phyloP scores from a whole-genome alignment of 2,113 vertebrate species.

The Ceyx margarethae region DNA sequence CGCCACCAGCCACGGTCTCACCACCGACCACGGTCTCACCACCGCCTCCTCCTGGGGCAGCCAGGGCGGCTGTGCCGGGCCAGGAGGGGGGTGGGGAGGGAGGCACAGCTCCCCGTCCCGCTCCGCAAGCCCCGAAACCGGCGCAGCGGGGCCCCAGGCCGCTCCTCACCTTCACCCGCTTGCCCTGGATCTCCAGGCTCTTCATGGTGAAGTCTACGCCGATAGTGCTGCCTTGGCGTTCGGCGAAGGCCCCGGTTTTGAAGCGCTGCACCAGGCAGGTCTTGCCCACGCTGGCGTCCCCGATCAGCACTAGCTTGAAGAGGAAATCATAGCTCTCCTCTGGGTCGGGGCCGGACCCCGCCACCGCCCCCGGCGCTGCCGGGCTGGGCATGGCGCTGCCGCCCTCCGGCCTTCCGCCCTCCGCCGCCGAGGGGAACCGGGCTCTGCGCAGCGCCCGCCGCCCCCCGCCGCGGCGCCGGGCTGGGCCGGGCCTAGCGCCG shows the following conservation, averaged over 20 bases:
- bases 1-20: not conserved
- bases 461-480: not conserved
- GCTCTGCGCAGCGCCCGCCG: not conserved
- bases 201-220: conserved; percentile 90
- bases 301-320: conserved; percentile 86
- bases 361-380: not conserved
- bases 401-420: not conserved
- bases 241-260: conserved; percentile 83
- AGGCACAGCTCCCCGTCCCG: not conserved
- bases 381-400: not conserved
- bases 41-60: not conserved
- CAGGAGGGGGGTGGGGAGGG: not conserved
- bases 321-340: conserved; percentile 85
- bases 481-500: not conserved
- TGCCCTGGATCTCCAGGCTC: conserved; percentile 85
- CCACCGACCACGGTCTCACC: not conserved
- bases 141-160: not conserved
- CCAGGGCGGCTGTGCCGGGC: not conserved
- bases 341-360: conserved; percentile 63
- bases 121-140: not conserved
- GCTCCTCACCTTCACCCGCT: conserved; percentile 83
- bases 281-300: conserved; percentile 87
- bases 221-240: conserved; percentile 86
- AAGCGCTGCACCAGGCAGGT: conserved; percentile 88
- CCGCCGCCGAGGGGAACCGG: not conserved